Evolutionary conservation across 2,888 invertebrate species (phyloP).

Genomic region (Allophyes oxyacanthae): DNA sequence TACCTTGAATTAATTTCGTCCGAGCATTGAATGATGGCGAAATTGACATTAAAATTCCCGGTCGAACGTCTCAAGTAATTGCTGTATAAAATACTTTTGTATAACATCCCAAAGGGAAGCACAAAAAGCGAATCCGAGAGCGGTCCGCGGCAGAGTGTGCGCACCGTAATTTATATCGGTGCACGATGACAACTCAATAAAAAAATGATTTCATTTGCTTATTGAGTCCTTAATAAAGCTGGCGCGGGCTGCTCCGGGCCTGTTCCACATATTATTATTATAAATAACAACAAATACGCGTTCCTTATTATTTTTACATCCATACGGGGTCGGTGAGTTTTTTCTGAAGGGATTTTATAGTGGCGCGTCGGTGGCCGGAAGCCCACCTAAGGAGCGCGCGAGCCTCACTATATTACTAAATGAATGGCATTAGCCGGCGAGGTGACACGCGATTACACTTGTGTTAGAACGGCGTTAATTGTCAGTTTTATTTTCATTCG

Average conservation of each 20-base stretch:
- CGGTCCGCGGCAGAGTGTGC: constrained; percentile 73
- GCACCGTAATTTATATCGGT: constrained; percentile 85
- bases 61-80: constrained; percentile 87
- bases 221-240: constrained; percentile 88
- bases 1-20: constrained; percentile 83
- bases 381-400: constrained; percentile 79
- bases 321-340: constrained; percentile 63
- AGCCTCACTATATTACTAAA: constrained; percentile 62
- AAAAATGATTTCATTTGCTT: constrained; percentile 89
- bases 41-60: constrained; percentile 88
- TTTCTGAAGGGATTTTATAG: constrained; percentile 64
- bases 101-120: constrained; percentile 84
- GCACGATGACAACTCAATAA: constrained; percentile 88
- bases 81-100: constrained; percentile 88
- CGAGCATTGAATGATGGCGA: constrained; percentile 87
- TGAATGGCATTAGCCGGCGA: constrained; percentile 65
- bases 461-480: constrained; percentile 71
- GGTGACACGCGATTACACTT: constrained; percentile 71
- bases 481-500: constrained; percentile 68
- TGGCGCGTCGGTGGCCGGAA: constrained; percentile 60
- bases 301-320: constrained; percentile 76
- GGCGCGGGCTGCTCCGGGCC: constrained; percentile 71
- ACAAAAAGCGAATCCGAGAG: constrained; percentile 79
- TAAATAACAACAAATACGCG: constrained; percentile 81
- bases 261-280: constrained; percentile 81